These are phyloP conservation scores for Hofmannophila pseudospretella DNA, from an alignment of 2,888 invertebrate species.

Conservation along the genomic window DNA sequence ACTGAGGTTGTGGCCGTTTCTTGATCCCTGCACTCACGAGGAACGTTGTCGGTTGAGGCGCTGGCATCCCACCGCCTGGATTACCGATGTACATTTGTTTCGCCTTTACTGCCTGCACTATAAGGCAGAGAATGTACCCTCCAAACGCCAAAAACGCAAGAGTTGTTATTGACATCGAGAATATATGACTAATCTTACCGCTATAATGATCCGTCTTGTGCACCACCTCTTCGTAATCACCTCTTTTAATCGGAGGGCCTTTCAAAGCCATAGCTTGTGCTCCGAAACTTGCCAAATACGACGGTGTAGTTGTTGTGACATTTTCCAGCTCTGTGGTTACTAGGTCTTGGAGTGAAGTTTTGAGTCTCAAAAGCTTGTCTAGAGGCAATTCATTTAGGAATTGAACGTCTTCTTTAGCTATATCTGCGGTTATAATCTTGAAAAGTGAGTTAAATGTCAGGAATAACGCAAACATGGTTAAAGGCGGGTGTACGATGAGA, in stretches of 20 bases:
- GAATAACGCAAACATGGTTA: conserved; percentile 32
- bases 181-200: conserved; percentile 84
- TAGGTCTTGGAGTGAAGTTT: conserved; percentile 57
- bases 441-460: conserved; percentile 25
- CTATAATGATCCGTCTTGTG: conserved; percentile 65
- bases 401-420: conserved; percentile 53
- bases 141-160: conserved; percentile 91
- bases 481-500: conserved; percentile 27
- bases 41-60: conserved; percentile 48
- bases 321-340: conserved; percentile 42
- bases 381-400: conserved; percentile 83
- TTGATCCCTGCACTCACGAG: conserved; percentile 59
- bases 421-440: conserved; percentile 29
- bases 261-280: conserved; percentile 64
- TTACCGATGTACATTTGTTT: conserved; percentile 65
- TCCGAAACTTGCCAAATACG: conserved; percentile 47
- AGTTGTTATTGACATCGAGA: conserved; percentile 87
- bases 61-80: conserved; percentile 20
- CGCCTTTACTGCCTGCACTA: conserved; percentile 85
- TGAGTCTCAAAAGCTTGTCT: conserved; percentile 82
- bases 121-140: conserved; percentile 87
- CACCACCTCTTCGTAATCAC: conserved; percentile 67
- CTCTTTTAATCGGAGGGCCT: conserved; percentile 50
- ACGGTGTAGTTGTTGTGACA: conserved; percentile 32
- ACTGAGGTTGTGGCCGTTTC: conserved; percentile 61